phyloP scores from a whole-genome alignment of 2,888 invertebrate species.

The Cryptocephalus moraei region DNA sequence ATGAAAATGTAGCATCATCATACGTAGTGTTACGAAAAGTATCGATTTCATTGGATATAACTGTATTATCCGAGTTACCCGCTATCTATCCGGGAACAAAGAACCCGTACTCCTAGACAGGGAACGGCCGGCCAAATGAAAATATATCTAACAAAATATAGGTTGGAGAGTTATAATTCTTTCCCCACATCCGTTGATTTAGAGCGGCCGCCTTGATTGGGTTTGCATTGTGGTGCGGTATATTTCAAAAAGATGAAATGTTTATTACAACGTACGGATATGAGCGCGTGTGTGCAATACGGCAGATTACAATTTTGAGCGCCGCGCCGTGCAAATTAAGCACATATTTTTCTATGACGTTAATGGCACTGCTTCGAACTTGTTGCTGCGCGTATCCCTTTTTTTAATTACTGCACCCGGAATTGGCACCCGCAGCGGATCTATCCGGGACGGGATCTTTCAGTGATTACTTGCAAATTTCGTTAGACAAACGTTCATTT shows the following conservation, averaged over 20 bases:
- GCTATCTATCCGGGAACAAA: no score
- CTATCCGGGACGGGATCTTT: not conserved
- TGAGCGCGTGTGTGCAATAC: constrained; percentile 9
- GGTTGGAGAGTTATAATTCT: constrained; percentile 9
- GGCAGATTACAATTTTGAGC: constrained; percentile 10
- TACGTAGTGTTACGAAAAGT: no score
- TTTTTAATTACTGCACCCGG: not conserved
- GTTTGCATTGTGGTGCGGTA: constrained; percentile 16
- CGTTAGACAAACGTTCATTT: no score
- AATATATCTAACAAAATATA: no score
- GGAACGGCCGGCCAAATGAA: no score
- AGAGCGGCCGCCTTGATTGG: constrained; percentile 15
- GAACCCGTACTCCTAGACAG: no score
- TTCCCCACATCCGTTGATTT: constrained; percentile 16
- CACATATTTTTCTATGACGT: constrained; percentile 6
- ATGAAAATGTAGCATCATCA: no score
- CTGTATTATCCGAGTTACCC: no score
- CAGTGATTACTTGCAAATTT: no score
- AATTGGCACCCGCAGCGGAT: not conserved
- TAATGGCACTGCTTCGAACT: constrained; percentile 2
- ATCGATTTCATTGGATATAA: no score
- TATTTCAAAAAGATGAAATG: constrained; percentile 20
- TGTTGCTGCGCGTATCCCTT: constrained; percentile 2
- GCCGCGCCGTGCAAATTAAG: constrained; percentile 6
- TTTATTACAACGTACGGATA: constrained; percentile 11